Conservation (phyloP, 2,888 invertebrate species). For the Trilocha varians region DNA sequence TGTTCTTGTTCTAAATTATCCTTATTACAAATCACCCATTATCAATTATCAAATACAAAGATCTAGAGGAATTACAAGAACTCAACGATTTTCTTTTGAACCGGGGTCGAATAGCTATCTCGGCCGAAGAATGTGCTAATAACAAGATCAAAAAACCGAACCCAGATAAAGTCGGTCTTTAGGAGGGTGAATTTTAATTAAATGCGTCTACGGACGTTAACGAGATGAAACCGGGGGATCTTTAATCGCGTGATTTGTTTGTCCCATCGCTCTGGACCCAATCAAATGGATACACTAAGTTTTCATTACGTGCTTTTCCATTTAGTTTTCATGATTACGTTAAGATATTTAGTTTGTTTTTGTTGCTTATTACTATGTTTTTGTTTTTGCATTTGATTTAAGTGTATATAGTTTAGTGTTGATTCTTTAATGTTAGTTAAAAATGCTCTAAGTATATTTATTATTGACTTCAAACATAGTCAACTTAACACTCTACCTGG, state of each 20-base stretch:
- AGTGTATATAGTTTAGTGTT: too few species aligned
- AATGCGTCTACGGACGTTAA: conserved; percentile 63
- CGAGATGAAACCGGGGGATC: conserved; percentile 62
- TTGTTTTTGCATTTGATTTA: too few species aligned
- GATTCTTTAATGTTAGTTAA: too few species aligned
- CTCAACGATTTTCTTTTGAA: neutral
- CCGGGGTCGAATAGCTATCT: conserved; percentile 18
- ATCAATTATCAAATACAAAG: neutral
- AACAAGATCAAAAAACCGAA: conserved; percentile 56
- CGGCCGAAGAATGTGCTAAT: conserved; percentile 53
- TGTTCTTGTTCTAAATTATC: too few species aligned
- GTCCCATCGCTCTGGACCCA: conserved; percentile 41
- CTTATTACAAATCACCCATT: too few species aligned
- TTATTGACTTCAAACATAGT: too few species aligned
- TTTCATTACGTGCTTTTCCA: conserved; percentile 4
- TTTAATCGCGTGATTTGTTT: conserved; percentile 66
- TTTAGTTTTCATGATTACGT: neutral
- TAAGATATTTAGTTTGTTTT: neutral
- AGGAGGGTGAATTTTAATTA: conserved; percentile 69
- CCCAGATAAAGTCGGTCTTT: conserved; percentile 44
- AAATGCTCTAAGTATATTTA: too few species aligned
- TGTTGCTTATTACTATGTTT: neutral
- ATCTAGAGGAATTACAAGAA: neutral
- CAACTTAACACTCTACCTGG: too few species aligned
- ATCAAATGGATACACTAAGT: conserved; percentile 20